Percentiles rank a stretch among this genome's conserved stretches.
phyloP scores from a whole-genome alignment of 2,797 vertebrate genomes.

The Tapirus indicus region DNA sequence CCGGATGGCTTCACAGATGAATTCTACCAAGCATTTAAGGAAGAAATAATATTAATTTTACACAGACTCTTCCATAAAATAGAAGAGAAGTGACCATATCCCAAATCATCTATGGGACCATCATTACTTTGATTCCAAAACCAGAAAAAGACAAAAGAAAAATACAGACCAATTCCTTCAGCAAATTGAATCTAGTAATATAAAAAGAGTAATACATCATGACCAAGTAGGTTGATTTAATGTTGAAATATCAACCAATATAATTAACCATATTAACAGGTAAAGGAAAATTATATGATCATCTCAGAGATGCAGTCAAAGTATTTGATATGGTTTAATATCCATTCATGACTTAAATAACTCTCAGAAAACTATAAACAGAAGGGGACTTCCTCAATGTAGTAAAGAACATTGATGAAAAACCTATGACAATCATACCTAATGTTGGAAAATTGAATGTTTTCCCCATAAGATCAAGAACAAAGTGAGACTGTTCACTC shows the following conservation, averaged over 20 bases:
- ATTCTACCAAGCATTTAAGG: conserved; percentile 13
- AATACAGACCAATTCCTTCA: background rate
- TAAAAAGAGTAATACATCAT: background rate
- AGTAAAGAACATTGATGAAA: background rate
- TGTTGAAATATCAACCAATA: background rate
- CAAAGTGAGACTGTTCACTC: background rate
- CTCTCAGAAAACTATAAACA: background rate
- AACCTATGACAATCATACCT: background rate
- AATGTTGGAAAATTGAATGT: background rate
- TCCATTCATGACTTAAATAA: background rate
- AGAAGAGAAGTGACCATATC: background rate
- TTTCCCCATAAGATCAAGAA: background rate
- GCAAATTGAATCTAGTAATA: background rate
- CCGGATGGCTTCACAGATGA: background rate
- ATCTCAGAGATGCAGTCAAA: background rate
- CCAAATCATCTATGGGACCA: background rate
- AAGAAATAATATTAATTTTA: conserved; percentile 17
- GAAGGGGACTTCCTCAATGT: background rate
- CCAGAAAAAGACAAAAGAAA: background rate
- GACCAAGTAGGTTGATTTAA: background rate
- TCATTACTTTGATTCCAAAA: conserved; percentile 6
- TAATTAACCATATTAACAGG: background rate
- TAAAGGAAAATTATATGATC: background rate
- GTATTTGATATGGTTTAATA: background rate
- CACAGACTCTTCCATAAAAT: background rate